Percentiles rank a stretch among this genome's conserved stretches.
phyloP scores from a whole-genome alignment of 2,113 vertebrate species.

The Furnarius figulus region DNA sequence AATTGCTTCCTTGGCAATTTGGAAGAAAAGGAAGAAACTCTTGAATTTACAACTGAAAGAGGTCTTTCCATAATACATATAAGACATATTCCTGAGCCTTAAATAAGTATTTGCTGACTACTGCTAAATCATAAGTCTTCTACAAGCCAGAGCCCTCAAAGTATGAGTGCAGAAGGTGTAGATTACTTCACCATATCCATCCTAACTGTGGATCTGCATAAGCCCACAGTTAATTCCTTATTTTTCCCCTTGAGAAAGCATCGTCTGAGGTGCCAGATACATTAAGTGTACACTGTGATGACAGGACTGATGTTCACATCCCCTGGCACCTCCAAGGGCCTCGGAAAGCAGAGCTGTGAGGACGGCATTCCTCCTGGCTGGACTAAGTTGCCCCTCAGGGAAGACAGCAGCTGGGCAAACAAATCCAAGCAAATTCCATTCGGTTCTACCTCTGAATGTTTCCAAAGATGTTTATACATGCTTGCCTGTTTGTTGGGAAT shows the following conservation, averaged over 20 bases:
- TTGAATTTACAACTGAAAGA: background rate
- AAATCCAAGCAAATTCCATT: background rate
- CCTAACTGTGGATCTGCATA: background rate
- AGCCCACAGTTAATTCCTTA: background rate
- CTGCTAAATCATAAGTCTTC: background rate
- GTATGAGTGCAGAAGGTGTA: background rate
- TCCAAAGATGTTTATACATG: background rate
- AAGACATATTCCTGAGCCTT: background rate
- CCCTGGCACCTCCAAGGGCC: background rate
- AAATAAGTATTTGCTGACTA: background rate
- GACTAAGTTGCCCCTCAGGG: background rate
- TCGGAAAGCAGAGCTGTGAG: background rate
- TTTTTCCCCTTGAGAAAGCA: background rate
- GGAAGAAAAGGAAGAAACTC: background rate
- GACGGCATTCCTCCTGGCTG: background rate
- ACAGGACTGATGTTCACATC: background rate
- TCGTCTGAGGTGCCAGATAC: background rate
- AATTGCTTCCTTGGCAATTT: background rate
- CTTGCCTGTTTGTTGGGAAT: background rate
- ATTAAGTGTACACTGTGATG: background rate
- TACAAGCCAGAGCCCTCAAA: background rate
- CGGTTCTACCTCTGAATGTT: background rate
- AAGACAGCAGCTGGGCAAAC: background rate
- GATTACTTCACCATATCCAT: background rate
- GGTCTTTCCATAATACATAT: background rate